Percentiles rank a stretch among this genome's conserved stretches.
phyloP scores from a whole-genome alignment of 2,888 invertebrate species.

The Coecobrya sp. region DNA sequence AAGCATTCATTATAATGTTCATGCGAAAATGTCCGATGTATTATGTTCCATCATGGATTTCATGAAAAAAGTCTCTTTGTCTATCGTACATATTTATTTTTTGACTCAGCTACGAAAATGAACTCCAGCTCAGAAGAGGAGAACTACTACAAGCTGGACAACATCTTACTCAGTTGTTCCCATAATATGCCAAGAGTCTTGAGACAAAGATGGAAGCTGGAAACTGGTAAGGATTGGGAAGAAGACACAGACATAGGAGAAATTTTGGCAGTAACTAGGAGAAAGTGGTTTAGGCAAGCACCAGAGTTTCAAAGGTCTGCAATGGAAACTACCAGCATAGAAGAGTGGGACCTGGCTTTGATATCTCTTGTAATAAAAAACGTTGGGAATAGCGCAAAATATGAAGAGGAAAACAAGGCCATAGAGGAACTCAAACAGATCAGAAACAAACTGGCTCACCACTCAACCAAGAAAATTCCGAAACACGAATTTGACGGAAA shows the following conservation, averaged over 20 bases:
- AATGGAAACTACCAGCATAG: neutral
- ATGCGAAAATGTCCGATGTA: too few species aligned
- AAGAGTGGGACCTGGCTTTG: neutral
- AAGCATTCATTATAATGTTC: too few species aligned
- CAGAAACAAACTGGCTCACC: neutral
- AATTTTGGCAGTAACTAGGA: too few species aligned
- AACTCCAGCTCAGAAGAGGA: neutral
- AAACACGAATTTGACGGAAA: neutral
- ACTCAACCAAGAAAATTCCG: neutral
- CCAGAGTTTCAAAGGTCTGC: neutral
- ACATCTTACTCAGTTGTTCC: neutral
- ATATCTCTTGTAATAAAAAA: neutral
- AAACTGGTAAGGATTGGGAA: neutral
- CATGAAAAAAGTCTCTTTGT: too few species aligned
- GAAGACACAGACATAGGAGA: neutral
- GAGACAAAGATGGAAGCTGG: neutral
- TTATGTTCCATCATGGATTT: too few species aligned
- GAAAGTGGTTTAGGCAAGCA: neutral
- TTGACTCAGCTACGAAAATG: neutral
- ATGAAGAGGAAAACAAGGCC: neutral
- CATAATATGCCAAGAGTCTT: neutral
- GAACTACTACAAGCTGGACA: slow-evolving; percentile 19
- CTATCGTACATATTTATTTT: too few species aligned
- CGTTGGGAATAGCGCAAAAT: neutral
- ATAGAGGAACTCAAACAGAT: neutral